Conservation (phyloP, 2,113 vertebrate species). For the Percina caprodes region DNA sequence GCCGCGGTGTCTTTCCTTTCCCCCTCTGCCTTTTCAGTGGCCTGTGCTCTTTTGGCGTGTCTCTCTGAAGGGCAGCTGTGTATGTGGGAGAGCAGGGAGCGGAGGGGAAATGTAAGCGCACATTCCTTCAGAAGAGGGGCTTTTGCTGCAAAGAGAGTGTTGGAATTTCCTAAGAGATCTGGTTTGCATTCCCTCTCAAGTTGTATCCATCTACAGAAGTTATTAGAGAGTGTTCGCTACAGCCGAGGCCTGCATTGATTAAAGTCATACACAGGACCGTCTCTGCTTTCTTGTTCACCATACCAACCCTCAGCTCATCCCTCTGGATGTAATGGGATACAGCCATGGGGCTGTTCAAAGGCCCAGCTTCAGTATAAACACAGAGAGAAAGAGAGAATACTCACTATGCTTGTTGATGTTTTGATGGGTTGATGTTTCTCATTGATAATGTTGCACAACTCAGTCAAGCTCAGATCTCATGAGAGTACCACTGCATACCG, state of each 20-base stretch:
- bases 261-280: slow-evolving; percentile 59
- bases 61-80: slow-evolving; percentile 74
- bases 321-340: slow-evolving; percentile 69
- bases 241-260: slow-evolving; percentile 70
- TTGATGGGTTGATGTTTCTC: slow-evolving; percentile 44
- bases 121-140: slow-evolving; percentile 79
- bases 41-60: slow-evolving; percentile 58
- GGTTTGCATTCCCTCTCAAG: slow-evolving; percentile 77
- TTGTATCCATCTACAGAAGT: slow-evolving; percentile 60
- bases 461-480: slow-evolving; percentile 2
- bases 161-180: slow-evolving; percentile 78
- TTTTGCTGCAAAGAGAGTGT: slow-evolving; percentile 65
- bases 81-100: slow-evolving; percentile 71
- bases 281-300: slow-evolving; percentile 42
- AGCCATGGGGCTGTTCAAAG: slow-evolving; percentile 61
- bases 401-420: slow-evolving; percentile 51
- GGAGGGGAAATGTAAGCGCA: slow-evolving; percentile 74
- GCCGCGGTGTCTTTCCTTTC: slow-evolving; percentile 26
- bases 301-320: slow-evolving; percentile 53
- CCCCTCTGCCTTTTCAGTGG: slow-evolving; percentile 25
- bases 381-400: slow-evolving; percentile 7
- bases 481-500: slow-evolving; percentile 3
- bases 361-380: slow-evolving; percentile 58
- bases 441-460: slow-evolving; percentile 7
- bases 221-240: slow-evolving; percentile 68